Percentiles rank a stretch among this genome's conserved stretches.
Evolutionary conservation across 2,797 vertebrate species (phyloP).

Genomic region (Apodemus agrarius): DNA sequence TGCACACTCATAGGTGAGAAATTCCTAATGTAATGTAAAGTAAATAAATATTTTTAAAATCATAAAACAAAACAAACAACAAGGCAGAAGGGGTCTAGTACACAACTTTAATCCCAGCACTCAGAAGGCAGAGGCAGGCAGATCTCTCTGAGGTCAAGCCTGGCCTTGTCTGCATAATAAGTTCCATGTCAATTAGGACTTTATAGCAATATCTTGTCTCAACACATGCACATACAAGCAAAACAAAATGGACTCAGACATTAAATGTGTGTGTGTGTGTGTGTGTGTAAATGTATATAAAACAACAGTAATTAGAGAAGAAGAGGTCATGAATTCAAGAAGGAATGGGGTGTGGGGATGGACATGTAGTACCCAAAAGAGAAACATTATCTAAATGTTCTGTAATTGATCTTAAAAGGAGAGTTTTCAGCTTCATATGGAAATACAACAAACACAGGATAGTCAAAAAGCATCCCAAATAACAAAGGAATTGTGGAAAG

Average conservation of each 20-base stretch:
- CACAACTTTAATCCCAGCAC: not conserved
- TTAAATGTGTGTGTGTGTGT: not conserved
- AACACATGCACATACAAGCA: not conserved
- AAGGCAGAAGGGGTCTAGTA: not conserved
- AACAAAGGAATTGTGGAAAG: not conserved
- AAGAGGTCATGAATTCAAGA: not conserved
- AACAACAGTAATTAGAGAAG: not conserved
- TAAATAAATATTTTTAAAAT: not conserved
- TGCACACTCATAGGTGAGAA: not conserved
- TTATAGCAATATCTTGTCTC: not conserved
- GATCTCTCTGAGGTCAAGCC: not conserved
- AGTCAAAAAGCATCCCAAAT: not conserved
- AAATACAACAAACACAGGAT: not conserved
- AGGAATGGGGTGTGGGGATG: no score
- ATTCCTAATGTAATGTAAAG: not conserved
- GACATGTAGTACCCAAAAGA: not conserved
- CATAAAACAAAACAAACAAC: not conserved
- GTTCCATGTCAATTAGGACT: not conserved
- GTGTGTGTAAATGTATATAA: not conserved
- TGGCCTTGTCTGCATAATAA: not conserved
- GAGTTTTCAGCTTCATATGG: not conserved
- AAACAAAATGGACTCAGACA: not conserved
- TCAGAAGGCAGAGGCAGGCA: not conserved
- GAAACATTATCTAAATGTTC: not conserved
- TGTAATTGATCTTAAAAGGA: not conserved